Base-by-base conservation (phyloP, 2,113 vertebrate genomes). In the Vombatus ursinus region DNA sequence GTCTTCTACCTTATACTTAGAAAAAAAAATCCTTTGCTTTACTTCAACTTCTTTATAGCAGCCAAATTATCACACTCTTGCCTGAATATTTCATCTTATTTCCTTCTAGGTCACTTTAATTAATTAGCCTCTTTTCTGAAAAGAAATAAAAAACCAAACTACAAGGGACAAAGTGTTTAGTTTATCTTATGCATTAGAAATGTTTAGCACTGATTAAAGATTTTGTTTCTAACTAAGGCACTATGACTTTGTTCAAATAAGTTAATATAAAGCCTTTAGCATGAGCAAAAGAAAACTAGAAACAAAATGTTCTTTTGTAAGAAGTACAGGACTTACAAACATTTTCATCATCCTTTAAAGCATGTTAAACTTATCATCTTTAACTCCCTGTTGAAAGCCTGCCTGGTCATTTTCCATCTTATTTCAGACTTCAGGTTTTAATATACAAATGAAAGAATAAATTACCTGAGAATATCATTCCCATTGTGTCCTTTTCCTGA, bases 291-390 rank as follows among this genome's bases (percentile, higher is more conserved):
- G 50, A 89, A 94, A 44, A 25, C 25, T 25, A 93, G 89, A 96
- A 95, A 31, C 44, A 91, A 92, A 95, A 61, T 92, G 53, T 93
- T 94, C 44, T 52, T 90, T 92, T 52, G 49, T 92, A 91, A 94
- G 93, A 94, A 95, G 90, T 49, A 4, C 8, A 52, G 47, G 6
- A 44, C 89, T 95, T 92, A 53, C 5, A 52, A 89, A 89, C 31
- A 89, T 53, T 93, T 91, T 95, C 12, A 92, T 52, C 95, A 93
- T 84, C 16, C 57, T 94, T 94, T 89, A 95, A 23, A 90, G 24
- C 11, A 22, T 84, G 92, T 92, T 97, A 94, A 94, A 89, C 31
- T 94, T 96, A 51, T 97, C 52, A 93, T 93, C 52, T 96, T 49
- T 53, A 93, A 9, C 12, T 92, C 50, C 48, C 26, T 89, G 23